Evolutionary conservation across 2,113 vertebrate species (phyloP), one percentile per base, ranked within the genome.

Genomic region (Anoplopoma fimbria): DNA sequence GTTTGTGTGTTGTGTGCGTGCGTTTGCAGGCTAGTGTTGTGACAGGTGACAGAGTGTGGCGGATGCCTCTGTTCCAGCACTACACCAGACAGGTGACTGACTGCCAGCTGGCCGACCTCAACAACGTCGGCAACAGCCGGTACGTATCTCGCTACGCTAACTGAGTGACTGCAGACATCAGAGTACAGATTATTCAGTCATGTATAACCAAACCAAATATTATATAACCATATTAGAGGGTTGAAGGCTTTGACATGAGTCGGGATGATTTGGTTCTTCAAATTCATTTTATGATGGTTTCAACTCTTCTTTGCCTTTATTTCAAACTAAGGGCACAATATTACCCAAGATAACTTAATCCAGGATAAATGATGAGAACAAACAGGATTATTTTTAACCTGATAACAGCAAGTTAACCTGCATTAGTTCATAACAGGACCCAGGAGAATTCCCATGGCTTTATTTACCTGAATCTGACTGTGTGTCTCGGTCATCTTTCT

Each of bases 1-100:
- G 36, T 72, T 33, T 86, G 3, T 61, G 96, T 67, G 36, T 97
- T 51, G 69, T 77, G 5, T 85, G 57, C 81, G 14, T 71, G 27
- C 89, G 14, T 89, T 47, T 90, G 6, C 40, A 99, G 98, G 98
- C 98, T 53, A 98, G 98, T 77, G 68, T 97, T 78, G 89, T 97
- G 83, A 99, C 98, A 1, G 98, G 98, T 49, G 98, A 99, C 93
- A 94, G 98, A 74, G 96, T 99, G 61, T 99, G 98, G 98, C 96
- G 98, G 83, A 99, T 99, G 98, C 98, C 98, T 75, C 96, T 99
- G 77, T 99, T 97, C 91, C 95, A 99, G 51, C 98, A 99, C 89
- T 99, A 99, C 84, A 97, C 96, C 73, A 96, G 88, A 89, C 98
- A 99, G 91, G 92, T 99, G 61, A 95, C 96, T 42, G 97, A 99